These are phyloP conservation scores for Gymnocypris eckloni DNA, from an alignment of 2,797 vertebrate species.

Conservation along the genomic window DNA sequence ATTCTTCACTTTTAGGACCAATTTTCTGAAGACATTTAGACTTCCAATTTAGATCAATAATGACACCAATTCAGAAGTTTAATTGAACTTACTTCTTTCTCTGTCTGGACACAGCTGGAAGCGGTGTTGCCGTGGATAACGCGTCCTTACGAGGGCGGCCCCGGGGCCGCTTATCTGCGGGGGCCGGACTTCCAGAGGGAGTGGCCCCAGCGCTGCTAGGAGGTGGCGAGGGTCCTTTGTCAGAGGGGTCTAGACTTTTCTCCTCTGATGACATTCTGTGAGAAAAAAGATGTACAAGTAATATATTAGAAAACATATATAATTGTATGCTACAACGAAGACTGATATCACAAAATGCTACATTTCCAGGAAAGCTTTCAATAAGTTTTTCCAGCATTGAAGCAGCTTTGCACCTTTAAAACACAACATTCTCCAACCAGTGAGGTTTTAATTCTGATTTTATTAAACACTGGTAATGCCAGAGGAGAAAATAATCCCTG, in stretches of 20 bases:
- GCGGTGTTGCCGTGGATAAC: slow-evolving; percentile 74
- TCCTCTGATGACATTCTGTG: slow-evolving; percentile 98
- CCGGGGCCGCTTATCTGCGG: slow-evolving; percentile 94
- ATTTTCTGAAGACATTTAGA: not conserved
- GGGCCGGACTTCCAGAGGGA: slow-evolving; percentile 90
- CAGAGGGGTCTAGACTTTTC: slow-evolving; percentile 90
- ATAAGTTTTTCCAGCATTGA: slow-evolving; percentile 12
- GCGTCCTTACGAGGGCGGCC: slow-evolving; percentile 97
- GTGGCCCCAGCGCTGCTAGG: slow-evolving; percentile 86
- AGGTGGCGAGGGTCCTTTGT: slow-evolving; percentile 83
- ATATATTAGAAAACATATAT: not conserved
- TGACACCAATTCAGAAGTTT: not conserved
- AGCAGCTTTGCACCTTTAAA: slow-evolving; percentile 16
- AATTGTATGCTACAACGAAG: too few relatives aligned
- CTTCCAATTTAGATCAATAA: not conserved
- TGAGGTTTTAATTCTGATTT: not conserved
- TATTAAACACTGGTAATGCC: not conserved
- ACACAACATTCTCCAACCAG: not conserved
- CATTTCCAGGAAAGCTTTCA: not conserved
- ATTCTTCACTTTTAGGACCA: not conserved
- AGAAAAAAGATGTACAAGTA: not conserved
- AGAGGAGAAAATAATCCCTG: not conserved
- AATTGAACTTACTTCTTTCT: slow-evolving; percentile 91
- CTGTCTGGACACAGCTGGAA: slow-evolving; percentile 86
- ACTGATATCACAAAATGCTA: not conserved